Evolutionary conservation across 2,113 vertebrate genomes (phyloP), one percentile per base, ranked within the genome.

Genomic region (Motacilla alba): DNA sequence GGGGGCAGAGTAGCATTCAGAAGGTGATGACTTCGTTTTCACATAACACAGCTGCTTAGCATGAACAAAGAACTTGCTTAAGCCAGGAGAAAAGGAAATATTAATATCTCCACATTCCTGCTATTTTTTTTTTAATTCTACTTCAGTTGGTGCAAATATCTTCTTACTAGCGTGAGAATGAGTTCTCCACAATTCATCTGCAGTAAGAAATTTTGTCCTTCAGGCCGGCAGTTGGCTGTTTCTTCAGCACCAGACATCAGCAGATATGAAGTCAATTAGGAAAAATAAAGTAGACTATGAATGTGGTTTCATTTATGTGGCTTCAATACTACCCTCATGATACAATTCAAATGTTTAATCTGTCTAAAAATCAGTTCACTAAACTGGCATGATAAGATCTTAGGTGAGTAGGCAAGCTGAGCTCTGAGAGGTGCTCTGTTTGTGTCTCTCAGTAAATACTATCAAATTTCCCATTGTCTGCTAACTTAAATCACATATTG

Each of bases 121-220:
- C 41, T 74, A 1, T 50, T 9, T 1, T 33, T 59, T 49, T 74
- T 81, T 46, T 1, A 6, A 7, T 74, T 88, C 20, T 63, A 1
- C 23, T 62, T 70, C 30, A 50, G 7, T 47, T 68, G 10, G 13
- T 44, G 22, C 46, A 55, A 15, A 2, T 69, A 30, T 19, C 27
- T 76, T 84, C 30, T 18, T 69, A 3, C 18, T 49, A 3, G 5
- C 0, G 0, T 69, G 30, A 56, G 44, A 79, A n/a, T 27, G 30
- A 83, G 3, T 63, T 86, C 41, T 88, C 27, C 13, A 5, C 1
- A 1, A 50, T 69, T 79, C 15, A 30, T 41, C 27, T 27, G 18
- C 46, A 63, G 8, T 56, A 59, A 77, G 33, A 77, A 63, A 37
- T 78, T 63, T 39, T 2, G 1, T 75, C 18, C 13, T 63, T 76